These are phyloP conservation scores for Tragulus kanchil DNA, from an alignment of 2,113 vertebrate species.

Conservation along the genomic window DNA sequence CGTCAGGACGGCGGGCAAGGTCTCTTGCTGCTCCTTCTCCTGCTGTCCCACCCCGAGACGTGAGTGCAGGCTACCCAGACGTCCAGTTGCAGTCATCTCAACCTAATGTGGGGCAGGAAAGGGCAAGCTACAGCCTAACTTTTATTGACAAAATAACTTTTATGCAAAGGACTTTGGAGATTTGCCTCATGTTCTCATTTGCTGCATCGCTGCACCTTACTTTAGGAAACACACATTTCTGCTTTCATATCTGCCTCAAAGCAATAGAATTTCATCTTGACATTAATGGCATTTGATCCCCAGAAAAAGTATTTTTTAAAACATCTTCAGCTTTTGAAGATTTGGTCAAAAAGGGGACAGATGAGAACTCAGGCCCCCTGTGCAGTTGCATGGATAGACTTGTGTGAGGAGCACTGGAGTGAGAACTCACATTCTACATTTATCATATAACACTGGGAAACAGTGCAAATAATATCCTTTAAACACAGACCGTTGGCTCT, in stretches of 20 bases:
- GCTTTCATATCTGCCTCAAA: neutral
- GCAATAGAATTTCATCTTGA: neutral
- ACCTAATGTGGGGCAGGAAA: accelerated
- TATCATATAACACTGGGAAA: neutral
- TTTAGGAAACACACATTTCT: neutral
- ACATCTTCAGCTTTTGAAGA: neutral
- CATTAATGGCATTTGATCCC: neutral
- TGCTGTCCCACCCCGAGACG: neutral
- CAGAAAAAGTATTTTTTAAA: neutral
- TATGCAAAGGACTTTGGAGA: neutral
- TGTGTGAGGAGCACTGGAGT: accelerated
- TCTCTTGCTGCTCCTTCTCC: no score
- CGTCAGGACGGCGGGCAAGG: accelerated
- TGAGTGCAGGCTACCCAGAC: accelerated
- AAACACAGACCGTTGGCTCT: neutral
- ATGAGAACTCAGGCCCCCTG: neutral
- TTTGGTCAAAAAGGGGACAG: neutral
- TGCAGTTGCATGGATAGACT: accelerated
- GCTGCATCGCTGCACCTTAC: neutral
- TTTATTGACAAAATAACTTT: neutral
- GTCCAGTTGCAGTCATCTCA: accelerated
- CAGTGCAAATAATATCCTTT: neutral
- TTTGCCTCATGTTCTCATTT: neutral
- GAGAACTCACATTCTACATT: neutral
- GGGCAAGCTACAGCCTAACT: neutral